phyloP scores from a whole-genome alignment of 2,797 vertebrate genomes.

The Morelia viridis region DNA sequence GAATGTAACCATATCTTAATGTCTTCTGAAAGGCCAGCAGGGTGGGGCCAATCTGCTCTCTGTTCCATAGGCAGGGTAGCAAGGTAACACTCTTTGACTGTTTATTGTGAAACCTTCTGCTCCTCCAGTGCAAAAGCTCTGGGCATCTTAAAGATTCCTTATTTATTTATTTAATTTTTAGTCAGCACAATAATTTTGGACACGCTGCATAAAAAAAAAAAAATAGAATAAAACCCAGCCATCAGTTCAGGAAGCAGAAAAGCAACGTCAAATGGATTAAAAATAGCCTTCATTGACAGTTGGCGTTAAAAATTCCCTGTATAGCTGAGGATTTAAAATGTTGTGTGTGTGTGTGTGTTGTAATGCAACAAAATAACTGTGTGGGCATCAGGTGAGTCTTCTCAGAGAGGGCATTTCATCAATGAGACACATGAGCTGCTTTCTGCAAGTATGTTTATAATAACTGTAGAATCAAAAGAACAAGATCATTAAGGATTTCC shows the following conservation, averaged over 20 bases:
- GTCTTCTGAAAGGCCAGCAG: no score
- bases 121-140: not conserved
- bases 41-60: no score
- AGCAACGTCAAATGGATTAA: not conserved
- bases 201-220: not conserved
- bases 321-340: not conserved
- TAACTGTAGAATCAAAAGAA: not conserved
- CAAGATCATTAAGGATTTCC: not conserved
- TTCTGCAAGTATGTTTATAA: not conserved
- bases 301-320: not conserved
- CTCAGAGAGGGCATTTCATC: not conserved
- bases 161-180: not conserved
- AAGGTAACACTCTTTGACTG: not conserved
- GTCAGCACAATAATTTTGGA: not conserved
- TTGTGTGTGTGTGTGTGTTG: not conserved
- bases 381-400: not conserved
- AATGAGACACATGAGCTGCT: not conserved
- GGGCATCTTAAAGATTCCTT: not conserved
- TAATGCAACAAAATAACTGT: not conserved
- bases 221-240: not conserved
- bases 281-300: not conserved
- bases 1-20: no score
- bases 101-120: not conserved
- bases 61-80: no score
- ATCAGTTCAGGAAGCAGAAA: not conserved